A percentile compares a stretch with the other conserved stretches of the same genome.
Evolutionary conservation across 2,888 invertebrate genomes (phyloP).

Genomic region (Xylota sylvarum): DNA sequence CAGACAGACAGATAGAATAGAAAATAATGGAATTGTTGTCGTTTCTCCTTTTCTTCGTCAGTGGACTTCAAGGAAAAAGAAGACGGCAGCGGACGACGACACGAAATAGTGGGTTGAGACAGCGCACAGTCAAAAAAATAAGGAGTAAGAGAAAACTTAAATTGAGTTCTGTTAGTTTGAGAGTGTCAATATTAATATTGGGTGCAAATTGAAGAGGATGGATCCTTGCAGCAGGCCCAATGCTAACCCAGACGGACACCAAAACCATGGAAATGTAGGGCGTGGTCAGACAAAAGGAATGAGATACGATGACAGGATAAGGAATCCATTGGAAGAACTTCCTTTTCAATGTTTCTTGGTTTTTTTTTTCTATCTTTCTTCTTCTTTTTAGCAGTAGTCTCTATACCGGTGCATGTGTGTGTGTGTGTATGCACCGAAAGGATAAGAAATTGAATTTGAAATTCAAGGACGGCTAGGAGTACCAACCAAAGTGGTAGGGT

Average conservation of each 20-base stretch:
- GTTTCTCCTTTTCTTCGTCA: constrained; percentile 37
- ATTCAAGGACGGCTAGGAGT: constrained; percentile 62
- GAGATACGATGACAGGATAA: constrained; percentile 27
- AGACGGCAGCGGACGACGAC: constrained; percentile 3
- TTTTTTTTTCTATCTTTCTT: not conserved
- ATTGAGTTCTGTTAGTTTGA: constrained; percentile 74
- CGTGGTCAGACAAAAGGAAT: constrained; percentile 56
- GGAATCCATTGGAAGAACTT: constrained; percentile 38
- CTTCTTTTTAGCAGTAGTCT: not conserved
- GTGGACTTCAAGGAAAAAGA: constrained; percentile 35
- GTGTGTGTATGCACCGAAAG: constrained; percentile 20
- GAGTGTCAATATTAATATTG: constrained; percentile 76
- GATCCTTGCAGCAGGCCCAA: constrained; percentile 41
- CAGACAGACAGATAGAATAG: constrained; percentile 56
- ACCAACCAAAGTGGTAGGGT: constrained; percentile 9
- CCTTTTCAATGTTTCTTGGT: constrained; percentile 54
- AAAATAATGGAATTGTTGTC: constrained; percentile 72
- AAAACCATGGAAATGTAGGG: constrained; percentile 56
- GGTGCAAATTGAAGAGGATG: constrained; percentile 74
- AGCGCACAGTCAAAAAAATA: not conserved
- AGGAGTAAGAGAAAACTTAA: constrained; percentile 56
- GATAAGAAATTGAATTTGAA: constrained; percentile 58
- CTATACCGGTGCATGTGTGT: not conserved
- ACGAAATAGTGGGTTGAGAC: constrained; percentile 9
- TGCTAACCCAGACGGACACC: not conserved